Evolutionary conservation across 2,888 invertebrate genomes (phyloP), one percentile per base, ranked within the genome.

Genomic region (Phengaris arion): DNA sequence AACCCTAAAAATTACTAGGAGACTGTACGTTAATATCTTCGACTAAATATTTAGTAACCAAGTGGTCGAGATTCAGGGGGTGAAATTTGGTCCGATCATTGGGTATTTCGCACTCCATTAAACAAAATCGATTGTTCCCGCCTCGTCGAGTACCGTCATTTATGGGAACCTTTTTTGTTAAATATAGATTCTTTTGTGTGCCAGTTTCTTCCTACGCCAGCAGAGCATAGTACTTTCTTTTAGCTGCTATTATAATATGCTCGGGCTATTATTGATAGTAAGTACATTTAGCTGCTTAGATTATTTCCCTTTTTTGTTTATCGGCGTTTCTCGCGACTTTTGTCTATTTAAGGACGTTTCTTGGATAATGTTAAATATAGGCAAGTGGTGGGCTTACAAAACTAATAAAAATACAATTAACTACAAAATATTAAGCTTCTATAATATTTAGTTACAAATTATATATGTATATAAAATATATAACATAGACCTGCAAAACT

Each of bases 91-190:
- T 54, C 72, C 84, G 89, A 89, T 89, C 89, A 88, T 84, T 82
- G 81, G 84, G 85, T 82, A 89, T 89, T 89, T 89, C 85, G 83
- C 89, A 86, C 84, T 85, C 87, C 90, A 91, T 91, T 91, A 81
- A 87, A 87, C 89, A 85, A 81, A 86, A 89, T 88, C 88, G 87
- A 88, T 88, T 85, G 86, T 75, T 69, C 75, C 79, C 83, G 85
- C 81, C 83, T 83, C 84, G 81, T 78, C 82, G 80, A 78, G 80
- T 80, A 81, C 79, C 79, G 80, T 82, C 82, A 83, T 83, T 76
- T 78, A 75, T 73, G 77, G 76, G 75, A 79, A 73, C 78, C 76
- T 77, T 79, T 76, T 75, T 74, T 57, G 78, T 75, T 77, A 76
- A 77, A 78, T 80, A 79, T 78, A 77, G 77, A 77, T 77, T 79